Percentiles rank a stretch among this genome's conserved stretches.
Evolutionary conservation across 2,888 invertebrate species (phyloP).

Genomic region (Entomobrya multifasciata): DNA sequence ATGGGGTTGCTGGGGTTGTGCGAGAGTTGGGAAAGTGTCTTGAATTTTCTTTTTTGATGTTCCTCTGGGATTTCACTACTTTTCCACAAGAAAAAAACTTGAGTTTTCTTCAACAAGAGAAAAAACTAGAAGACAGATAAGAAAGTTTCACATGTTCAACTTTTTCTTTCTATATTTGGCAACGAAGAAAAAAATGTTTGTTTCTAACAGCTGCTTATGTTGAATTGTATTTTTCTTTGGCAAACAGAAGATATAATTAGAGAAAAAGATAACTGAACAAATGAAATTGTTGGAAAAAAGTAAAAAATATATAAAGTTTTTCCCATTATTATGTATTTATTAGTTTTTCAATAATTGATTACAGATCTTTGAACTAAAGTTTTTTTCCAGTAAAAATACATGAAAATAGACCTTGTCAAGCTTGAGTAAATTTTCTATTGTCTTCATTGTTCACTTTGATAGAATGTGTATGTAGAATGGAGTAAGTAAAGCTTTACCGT

Average conservation of each 20-base stretch:
- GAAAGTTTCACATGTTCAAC: slow-evolving; percentile 47
- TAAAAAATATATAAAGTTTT: slow-evolving; percentile 27
- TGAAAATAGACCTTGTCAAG: too few relatives aligned
- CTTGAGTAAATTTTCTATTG: background rate
- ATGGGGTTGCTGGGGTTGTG: slow-evolving; percentile 11
- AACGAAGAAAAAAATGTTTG: slow-evolving; percentile 4
- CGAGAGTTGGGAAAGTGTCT: slow-evolving; percentile 63
- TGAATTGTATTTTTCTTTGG: background rate
- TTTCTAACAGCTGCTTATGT: background rate
- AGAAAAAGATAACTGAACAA: slow-evolving; percentile 3
- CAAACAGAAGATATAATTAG: slow-evolving; percentile 43
- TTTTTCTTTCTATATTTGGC: slow-evolving; percentile 39
- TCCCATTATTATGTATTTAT: slow-evolving; percentile 68
- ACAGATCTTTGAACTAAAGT: slow-evolving; percentile 39
- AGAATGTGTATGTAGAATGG: background rate
- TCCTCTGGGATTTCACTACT: slow-evolving; percentile 62
- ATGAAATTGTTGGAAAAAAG: slow-evolving; percentile 25
- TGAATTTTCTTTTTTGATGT: slow-evolving; percentile 69
- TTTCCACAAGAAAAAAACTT: slow-evolving; percentile 37
- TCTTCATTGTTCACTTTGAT: background rate
- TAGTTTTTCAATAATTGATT: slow-evolving; percentile 69
- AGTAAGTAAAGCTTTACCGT: background rate
- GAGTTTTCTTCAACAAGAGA: background rate
- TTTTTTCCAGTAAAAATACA: slow-evolving; percentile 25
- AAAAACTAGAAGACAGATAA: slow-evolving; percentile 48